Evolutionary conservation across 2,888 invertebrate species (phyloP).

Genomic region (Cerceris ruficornis): DNA sequence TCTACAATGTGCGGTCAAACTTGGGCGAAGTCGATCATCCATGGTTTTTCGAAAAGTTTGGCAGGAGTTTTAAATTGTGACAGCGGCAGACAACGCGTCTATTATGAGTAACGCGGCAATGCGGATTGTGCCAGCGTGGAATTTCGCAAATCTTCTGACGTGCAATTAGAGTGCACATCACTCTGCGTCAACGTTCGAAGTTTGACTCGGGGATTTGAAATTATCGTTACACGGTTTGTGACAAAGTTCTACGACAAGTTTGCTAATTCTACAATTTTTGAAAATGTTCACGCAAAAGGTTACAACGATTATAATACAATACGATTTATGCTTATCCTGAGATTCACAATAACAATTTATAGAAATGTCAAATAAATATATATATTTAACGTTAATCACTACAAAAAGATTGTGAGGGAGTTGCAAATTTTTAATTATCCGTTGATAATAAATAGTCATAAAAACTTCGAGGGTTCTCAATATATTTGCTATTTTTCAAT

Average conservation of each 20-base stretch:
- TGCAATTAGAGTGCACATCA: slow-evolving; percentile 64
- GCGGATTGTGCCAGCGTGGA: slow-evolving; percentile 43
- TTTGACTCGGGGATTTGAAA: slow-evolving; percentile 25
- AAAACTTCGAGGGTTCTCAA: no score
- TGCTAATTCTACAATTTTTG: no score
- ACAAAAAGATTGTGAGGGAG: no score
- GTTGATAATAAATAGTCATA: no score
- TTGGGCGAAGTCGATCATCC: slow-evolving; percentile 7
- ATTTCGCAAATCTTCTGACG: slow-evolving; percentile 58
- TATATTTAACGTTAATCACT: no score
- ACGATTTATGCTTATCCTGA: no score
- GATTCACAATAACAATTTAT: no score
- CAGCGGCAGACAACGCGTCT: slow-evolving; percentile 45
- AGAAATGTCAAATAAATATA: no score
- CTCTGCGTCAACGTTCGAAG: slow-evolving; percentile 34
- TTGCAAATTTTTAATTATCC: no score
- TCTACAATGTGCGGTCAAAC: slow-evolving; percentile 1
- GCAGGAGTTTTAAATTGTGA: slow-evolving; percentile 28
- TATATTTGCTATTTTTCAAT: no score
- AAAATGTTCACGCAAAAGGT: no score
- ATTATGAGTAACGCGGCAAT: slow-evolving; percentile 46
- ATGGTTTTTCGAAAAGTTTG: slow-evolving; percentile 19
- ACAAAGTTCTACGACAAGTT: neutral
- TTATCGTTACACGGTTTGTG: neutral
- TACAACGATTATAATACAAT: no score